Base-by-base conservation (phyloP, 23 tunicate species). In the Corella eumyota region DNA sequence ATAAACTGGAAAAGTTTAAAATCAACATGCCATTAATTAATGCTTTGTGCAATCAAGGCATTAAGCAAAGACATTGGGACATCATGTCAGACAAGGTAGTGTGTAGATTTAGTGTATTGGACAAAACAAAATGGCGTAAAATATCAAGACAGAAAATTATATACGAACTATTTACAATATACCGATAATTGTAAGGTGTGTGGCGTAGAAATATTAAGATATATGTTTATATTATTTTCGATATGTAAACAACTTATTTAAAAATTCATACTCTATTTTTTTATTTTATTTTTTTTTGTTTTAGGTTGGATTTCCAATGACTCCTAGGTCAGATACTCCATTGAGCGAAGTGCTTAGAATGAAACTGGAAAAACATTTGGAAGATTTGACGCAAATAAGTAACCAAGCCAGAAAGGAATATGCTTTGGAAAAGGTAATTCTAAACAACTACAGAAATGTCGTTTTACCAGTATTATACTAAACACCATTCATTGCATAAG, bases 371-470 rank as follows among this genome's bases (percentile, higher is more conserved):
- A 75, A 64, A 30, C 94, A 84, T 75, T 59, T 84, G 36, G 83
- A 76, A n/a, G 80, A 67, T 57, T 58, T 84, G 35, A 74, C 78
- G 3, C 62, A 67, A n/a, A 84, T 84, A 21, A 84, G 94, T 68
- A 84, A 84, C 46, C 94, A 84, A 64, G 94, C 94, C 1, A 46
- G 94, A 38, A 84, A 84, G 36, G 94, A 84, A 62, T 75, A 84
- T 37, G 94, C 94, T 11, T 73, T 84, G 30, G 94, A 84, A 69
- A 75, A 84, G 68, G 92, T 82, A 60, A 22, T 38, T 31, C 17
- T 11, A 31, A 13, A 13, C 49, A 13, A 13, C 17, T 17, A 17
- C 15, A 13, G 49, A 13, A 13, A 13, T 44, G 17, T 13, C 17
- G 49, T 44, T 13, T 44, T 13, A 17, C 49, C 17, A 13, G 49